Conservation (phyloP, 2,797 vertebrate species). For the Pyrocephalus nanus region DNA sequence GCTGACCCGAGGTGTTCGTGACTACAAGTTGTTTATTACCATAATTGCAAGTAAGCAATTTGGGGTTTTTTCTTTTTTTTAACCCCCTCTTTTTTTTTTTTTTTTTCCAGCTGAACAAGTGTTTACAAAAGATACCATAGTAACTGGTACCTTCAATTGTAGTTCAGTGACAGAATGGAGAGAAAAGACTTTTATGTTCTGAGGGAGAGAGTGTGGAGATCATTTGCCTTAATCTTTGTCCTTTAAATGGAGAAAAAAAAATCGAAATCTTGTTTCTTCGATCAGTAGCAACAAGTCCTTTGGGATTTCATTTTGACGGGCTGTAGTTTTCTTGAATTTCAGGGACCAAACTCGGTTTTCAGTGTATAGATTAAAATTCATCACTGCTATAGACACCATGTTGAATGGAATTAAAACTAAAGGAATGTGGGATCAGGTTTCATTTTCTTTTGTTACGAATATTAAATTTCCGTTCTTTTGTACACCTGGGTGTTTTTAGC, state of each 20-base stretch:
- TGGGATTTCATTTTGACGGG: background rate
- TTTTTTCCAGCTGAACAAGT: background rate
- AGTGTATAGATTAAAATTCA: background rate
- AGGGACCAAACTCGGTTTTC: background rate
- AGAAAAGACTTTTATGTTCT: background rate
- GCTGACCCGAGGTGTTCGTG: background rate
- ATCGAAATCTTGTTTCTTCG: background rate
- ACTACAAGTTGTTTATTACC: constrained; percentile 6
- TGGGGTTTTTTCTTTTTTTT: too few species aligned
- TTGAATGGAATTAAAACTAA: background rate
- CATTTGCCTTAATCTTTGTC: background rate
- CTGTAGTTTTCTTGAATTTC: background rate
- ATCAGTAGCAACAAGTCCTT: background rate
- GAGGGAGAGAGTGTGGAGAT: background rate
- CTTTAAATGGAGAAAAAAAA: background rate
- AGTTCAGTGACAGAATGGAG: constrained; percentile 13
- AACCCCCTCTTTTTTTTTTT: too few species aligned
- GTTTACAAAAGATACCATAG: constrained; percentile 48
- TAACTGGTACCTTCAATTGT: constrained; percentile 4
- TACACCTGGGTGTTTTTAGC: background rate
- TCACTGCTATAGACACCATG: background rate
- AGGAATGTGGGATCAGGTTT: background rate
- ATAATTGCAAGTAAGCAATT: background rate
- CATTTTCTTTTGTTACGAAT: background rate
- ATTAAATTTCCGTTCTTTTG: background rate